Evolutionary conservation across 1,140 invertebrate species (phyloP).

Genomic region (Caenorhabditis briggsae): DNA sequence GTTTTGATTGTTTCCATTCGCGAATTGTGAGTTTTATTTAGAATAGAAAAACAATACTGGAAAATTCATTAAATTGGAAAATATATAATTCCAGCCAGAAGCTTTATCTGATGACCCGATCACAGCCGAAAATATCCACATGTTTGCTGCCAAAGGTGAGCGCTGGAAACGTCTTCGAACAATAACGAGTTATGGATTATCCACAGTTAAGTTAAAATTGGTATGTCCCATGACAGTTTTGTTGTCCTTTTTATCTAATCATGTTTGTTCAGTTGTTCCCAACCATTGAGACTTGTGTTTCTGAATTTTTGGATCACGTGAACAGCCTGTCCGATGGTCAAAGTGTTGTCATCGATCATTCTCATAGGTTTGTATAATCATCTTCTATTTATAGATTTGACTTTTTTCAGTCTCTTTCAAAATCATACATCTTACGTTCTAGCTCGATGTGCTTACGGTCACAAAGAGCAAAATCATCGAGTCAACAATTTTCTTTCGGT

Average conservation of each 20-base stretch:
- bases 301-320: slow-evolving; percentile 56
- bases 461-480: slow-evolving; percentile 30
- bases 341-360: slow-evolving; percentile 35
- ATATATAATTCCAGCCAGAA: slow-evolving; percentile 49
- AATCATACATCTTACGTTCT: slow-evolving; percentile 61
- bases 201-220: slow-evolving; percentile 30
- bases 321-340: slow-evolving; percentile 1
- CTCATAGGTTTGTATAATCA: slow-evolving; percentile 15
- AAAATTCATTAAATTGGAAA: too few species aligned
- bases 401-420: slow-evolving; percentile 62
- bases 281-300: slow-evolving; percentile 52
- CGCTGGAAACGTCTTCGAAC: slow-evolving; percentile 55
- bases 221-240: background rate
- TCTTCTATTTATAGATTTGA: background rate
- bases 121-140: slow-evolving; percentile 30
- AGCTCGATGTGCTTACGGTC: slow-evolving; percentile 64
- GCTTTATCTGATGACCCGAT: slow-evolving; percentile 28
- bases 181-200: slow-evolving; percentile 51
- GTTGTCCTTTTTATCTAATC: background rate
- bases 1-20: slow-evolving; percentile 57
- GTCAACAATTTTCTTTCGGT: slow-evolving; percentile 44
- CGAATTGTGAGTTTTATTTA: slow-evolving; percentile 46
- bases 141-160: slow-evolving; percentile 57
- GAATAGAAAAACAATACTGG: background rate
- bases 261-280: slow-evolving; percentile 54